phyloP scores from a whole-genome alignment of 1,140 invertebrate genomes.

The Latrodectus geometricus region DNA sequence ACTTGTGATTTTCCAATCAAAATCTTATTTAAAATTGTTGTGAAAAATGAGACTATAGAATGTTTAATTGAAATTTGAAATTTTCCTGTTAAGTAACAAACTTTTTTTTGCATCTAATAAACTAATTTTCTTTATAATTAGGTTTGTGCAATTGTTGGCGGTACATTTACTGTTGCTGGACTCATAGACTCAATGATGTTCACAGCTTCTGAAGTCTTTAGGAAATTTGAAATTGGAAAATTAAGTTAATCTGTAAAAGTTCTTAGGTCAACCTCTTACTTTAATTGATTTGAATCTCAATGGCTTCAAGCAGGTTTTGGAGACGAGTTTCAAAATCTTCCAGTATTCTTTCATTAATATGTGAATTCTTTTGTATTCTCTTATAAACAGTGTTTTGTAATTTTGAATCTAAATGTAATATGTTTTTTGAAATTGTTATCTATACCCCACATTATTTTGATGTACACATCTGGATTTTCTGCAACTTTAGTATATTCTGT shows the following conservation, averaged over 20 bases:
- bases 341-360: conserved; percentile 7
- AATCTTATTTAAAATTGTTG: no score
- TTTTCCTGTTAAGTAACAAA: no score
- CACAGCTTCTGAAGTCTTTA: conserved; percentile 74
- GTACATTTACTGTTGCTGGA: conserved; percentile 78
- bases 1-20: no score
- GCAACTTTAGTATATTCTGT: no score
- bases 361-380: neutral
- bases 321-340: conserved; percentile 27
- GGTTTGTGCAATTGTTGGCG: conserved; percentile 79
- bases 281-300: conserved; percentile 28
- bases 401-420: neutral
- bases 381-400: neutral
- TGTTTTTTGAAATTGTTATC: no score
- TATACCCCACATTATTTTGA: neutral
- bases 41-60: no score
- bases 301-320: conserved; percentile 15
- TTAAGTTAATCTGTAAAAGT: conserved; percentile 66
- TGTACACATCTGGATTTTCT: neutral
- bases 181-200: conserved; percentile 77
- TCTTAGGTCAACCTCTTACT: neutral
- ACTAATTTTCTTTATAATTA: conserved; percentile 58
- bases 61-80: no score
- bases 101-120: no score
- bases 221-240: conserved; percentile 73